These are phyloP conservation scores for Umimayanthus chanpuru DNA, from an alignment of 92 coral and sea anemone genomes.

Conservation along the genomic window DNA sequence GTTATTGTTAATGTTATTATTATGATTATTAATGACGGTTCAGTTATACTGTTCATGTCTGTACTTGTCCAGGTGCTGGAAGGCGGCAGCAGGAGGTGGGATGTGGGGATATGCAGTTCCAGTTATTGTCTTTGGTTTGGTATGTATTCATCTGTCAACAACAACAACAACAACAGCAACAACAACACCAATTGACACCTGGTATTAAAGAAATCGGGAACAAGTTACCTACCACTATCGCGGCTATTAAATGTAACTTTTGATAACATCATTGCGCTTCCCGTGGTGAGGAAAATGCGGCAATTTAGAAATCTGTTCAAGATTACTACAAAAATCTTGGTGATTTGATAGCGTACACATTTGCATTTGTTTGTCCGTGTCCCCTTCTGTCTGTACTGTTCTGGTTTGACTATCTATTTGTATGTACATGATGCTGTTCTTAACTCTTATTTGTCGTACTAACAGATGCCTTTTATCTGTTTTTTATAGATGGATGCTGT, in stretches of 20 bases:
- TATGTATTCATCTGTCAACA: slow-evolving; percentile 28
- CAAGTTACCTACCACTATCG: no score
- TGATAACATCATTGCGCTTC: no score
- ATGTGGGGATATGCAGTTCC: slow-evolving; percentile 99
- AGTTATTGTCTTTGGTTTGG: slow-evolving; percentile 75
- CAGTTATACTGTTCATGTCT: background rate
- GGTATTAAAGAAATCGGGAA: no score
- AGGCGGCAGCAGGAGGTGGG: slow-evolving; percentile 81
- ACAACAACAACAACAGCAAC: background rate
- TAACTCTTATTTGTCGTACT: background rate
- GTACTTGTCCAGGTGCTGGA: slow-evolving; percentile 83
- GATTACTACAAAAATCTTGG: background rate
- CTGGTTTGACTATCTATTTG: background rate
- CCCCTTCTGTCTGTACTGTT: background rate
- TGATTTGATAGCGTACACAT: background rate
- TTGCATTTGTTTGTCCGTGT: background rate
- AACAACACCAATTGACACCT: background rate
- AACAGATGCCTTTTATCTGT: background rate
- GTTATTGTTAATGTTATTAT: no score
- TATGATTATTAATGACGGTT: no score
- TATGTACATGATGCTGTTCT: background rate
- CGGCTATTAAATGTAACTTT: no score
- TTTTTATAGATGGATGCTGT: slow-evolving; percentile 62
- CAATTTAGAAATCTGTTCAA: no score
- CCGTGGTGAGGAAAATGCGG: no score